Conservation (phyloP, 30 jellyfish, hydroid and myxozoan species). For the Euphysa ruthae region DNA sequence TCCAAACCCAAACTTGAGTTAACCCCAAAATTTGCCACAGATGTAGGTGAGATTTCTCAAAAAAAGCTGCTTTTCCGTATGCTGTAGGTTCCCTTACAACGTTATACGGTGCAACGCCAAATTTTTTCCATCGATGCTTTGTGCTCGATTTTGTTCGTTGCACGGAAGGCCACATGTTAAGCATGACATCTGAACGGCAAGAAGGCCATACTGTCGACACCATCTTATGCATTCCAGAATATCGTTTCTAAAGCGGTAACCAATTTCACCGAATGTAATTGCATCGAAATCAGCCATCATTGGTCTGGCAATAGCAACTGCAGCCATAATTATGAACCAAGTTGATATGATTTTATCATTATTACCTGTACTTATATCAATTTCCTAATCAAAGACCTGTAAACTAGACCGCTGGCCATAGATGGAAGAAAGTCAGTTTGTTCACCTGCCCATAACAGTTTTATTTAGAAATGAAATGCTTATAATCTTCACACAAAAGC, state of each 20-base stretch:
- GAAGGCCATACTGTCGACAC: constrained; percentile 12
- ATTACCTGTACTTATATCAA: too few species aligned
- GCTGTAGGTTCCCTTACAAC: background rate
- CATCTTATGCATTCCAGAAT: background rate
- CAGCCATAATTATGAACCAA: constrained; percentile 1
- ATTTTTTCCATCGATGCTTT: background rate
- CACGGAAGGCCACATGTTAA: background rate
- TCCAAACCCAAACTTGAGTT: constrained; percentile 14
- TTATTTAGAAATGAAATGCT: too few species aligned
- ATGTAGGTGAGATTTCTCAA: constrained; percentile 5
- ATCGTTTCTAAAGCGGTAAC: background rate
- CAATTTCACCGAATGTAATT: background rate
- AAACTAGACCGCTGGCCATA: too few species aligned
- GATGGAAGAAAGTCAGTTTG: too few species aligned
- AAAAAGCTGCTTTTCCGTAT: constrained; percentile 18
- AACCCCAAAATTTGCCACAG: constrained; percentile 24
- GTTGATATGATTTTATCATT: too few species aligned
- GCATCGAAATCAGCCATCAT: background rate
- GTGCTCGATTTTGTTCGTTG: background rate
- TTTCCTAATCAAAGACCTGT: too few species aligned
- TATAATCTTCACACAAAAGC: too few species aligned
- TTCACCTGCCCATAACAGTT: too few species aligned
- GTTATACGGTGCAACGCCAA: background rate
- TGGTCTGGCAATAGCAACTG: background rate
- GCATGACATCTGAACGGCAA: background rate